Evolutionary conservation across 2,888 invertebrate genomes (phyloP), one percentile per base, ranked within the genome.

Genomic region (Hyles lineata): DNA sequence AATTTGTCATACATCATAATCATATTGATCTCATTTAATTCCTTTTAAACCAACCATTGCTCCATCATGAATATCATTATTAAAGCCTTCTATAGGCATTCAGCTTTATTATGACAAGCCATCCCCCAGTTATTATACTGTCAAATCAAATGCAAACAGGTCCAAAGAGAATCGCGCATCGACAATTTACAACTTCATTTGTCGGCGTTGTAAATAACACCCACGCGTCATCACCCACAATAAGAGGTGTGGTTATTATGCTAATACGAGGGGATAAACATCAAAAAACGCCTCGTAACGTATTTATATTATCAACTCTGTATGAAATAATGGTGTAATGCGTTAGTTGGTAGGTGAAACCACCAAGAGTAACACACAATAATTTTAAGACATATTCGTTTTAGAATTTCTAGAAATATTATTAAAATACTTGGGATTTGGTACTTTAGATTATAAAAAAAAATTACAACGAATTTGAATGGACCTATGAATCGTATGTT

Each of bases 211-310:
- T 79, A 78, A 82, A 79, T 80, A 78, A 77, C 83, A 74, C 84
- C 87, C 79, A 85, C 86, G 67, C 60, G 43, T 62, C 74, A 78
- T 76, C 76, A 74, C 75, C 74, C 76, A 61, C 72, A 72, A 72
- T 71, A 78, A 76, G 73, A 78, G 82, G 84, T 82, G 84, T 82
- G 76, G 73, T 86, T 76, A 86, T 87, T 76, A 86, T 87, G 83
- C 59, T 83, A 86, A 86, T 87, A 72, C 35, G 73, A 76, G 72
- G 74, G 73, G 75, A 75, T 76, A 76, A 74, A 75, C 78, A 77
- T 75, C 78, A 81, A 77, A 73, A 79, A 77, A 75, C 74, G 73
- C 72, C 72, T 74, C 43, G 50, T 67, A 67, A 67, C 67, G 50
- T 43, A 43, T 67, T 67, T 67, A 43, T 63, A 58, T 70, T 70